Evolutionary conservation across 2,888 invertebrate genomes (phyloP), one percentile per base, ranked within the genome.

Genomic region (Andrena camellia): DNA sequence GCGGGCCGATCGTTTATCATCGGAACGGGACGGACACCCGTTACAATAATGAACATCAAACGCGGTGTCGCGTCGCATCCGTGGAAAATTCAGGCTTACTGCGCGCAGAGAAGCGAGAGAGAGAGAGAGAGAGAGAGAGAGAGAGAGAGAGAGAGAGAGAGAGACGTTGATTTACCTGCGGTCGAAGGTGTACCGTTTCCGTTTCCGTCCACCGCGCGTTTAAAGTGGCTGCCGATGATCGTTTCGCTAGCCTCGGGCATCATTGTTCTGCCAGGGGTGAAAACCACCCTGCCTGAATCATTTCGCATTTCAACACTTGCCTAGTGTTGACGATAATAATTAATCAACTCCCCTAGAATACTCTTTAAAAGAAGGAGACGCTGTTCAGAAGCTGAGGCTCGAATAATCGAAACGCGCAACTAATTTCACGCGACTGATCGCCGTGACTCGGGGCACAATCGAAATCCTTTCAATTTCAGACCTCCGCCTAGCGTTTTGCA

Each of bases 121-220:
- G 59, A 50, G 60, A 68, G 63, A 71, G 48, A 31, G 70, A 20
- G 64, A 64, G 59, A 50, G 62, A 71, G 67, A 71, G n/a, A n/a
- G n/a, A n/a, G n/a, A n/a, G n/a, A n/a, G n/a, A n/a, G n/a, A n/a
- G n/a, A n/a, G 48, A 35, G 69, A 20, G 64, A 64, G 59, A 50
- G 60, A 71, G 66, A 71, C 83, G 33, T 83, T 86, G 74, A 86
- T 86, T 86, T 77, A 80, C 57, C 77, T 77, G 77, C 82, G 86
- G 76, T 85, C 74, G 78, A 86, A 83, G 79, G 74, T 82, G 76
- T 78, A 72, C 67, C 80, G 75, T 52, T 80, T 86, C 82, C 79
- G 82, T 57, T 81, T 80, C 71, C 67, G 68, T 63, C 29, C 59
- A n/a, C 10, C 31, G 29, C 23, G 48, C 35, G 52, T 62, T 52